Evolutionary conservation across 2,888 invertebrate genomes (phyloP).

Genomic region (Leptarthrus brevirostris): DNA sequence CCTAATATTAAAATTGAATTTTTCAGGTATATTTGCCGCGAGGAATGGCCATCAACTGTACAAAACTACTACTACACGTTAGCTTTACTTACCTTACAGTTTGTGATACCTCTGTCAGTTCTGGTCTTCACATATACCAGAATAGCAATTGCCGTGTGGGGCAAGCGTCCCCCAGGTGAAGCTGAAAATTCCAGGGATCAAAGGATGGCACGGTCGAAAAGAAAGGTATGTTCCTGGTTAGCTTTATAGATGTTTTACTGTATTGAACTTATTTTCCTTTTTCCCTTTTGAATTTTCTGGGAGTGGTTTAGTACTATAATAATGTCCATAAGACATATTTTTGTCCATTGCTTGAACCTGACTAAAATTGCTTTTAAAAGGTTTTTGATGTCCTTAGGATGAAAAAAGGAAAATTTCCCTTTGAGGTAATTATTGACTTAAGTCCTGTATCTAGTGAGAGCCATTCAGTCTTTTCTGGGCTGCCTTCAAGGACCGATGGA

Average conservation of each 20-base stretch:
- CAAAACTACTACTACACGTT: slow-evolving; percentile 81
- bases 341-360: too few species aligned
- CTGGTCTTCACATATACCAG: slow-evolving; percentile 87
- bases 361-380: too few species aligned
- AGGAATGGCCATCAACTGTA: slow-evolving; percentile 75
- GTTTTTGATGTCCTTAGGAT: too few species aligned
- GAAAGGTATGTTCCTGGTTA: slow-evolving; percentile 75
- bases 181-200: slow-evolving; percentile 85
- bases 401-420: too few species aligned
- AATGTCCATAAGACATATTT: neutral
- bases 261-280: too few species aligned
- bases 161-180: slow-evolving; percentile 87
- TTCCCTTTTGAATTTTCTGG: neutral
- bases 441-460: too few species aligned
- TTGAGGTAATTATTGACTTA: too few species aligned
- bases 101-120: slow-evolving; percentile 82
- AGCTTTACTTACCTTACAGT: slow-evolving; percentile 83
- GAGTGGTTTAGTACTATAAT: neutral
- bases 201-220: slow-evolving; percentile 84
- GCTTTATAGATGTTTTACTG: too few species aligned
- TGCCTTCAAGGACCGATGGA: too few species aligned
- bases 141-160: slow-evolving; percentile 89
- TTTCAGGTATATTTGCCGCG: slow-evolving; percentile 77
- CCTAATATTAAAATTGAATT: neutral
- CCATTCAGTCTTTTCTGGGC: too few species aligned